phyloP scores from a whole-genome alignment of 2,797 vertebrate species.

The Enteromius fasciolatus region DNA sequence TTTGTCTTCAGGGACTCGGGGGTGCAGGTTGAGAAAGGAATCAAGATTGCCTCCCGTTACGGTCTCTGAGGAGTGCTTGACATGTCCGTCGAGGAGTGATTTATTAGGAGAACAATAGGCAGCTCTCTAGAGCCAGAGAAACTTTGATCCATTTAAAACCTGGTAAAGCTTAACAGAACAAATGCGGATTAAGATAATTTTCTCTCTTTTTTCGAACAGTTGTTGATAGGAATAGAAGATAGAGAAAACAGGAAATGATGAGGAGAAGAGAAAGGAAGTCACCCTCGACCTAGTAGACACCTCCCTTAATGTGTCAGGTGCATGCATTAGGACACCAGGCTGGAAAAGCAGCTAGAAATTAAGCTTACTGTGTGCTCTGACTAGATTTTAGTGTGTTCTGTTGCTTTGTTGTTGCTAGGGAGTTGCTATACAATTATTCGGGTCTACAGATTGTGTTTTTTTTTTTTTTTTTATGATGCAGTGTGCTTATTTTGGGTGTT shows the following conservation, averaged over 20 bases:
- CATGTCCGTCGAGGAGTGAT: slow-evolving; percentile 33
- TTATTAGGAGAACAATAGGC: slow-evolving; percentile 25
- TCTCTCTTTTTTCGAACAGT: neutral
- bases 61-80: slow-evolving; percentile 24
- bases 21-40: slow-evolving; percentile 18
- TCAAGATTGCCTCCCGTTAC: slow-evolving; percentile 8
- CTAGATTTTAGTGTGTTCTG: neutral
- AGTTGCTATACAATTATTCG: neutral
- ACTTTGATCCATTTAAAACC: neutral
- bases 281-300: neutral
- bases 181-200: neutral
- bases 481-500: neutral
- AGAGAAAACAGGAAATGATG: neutral
- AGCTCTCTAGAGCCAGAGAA: neutral
- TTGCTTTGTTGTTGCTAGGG: neutral
- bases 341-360: neutral
- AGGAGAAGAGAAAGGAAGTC: neutral
- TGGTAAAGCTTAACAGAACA: neutral
- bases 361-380: neutral
- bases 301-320: neutral
- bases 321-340: neutral
- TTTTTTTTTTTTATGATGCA: neutral
- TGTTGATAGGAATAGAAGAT: neutral
- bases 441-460: neutral
- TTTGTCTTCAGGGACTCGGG: slow-evolving; percentile 31